Evolutionary conservation across 1,140 invertebrate species (phyloP).

Genomic region (Drosophila sp.): DNA sequence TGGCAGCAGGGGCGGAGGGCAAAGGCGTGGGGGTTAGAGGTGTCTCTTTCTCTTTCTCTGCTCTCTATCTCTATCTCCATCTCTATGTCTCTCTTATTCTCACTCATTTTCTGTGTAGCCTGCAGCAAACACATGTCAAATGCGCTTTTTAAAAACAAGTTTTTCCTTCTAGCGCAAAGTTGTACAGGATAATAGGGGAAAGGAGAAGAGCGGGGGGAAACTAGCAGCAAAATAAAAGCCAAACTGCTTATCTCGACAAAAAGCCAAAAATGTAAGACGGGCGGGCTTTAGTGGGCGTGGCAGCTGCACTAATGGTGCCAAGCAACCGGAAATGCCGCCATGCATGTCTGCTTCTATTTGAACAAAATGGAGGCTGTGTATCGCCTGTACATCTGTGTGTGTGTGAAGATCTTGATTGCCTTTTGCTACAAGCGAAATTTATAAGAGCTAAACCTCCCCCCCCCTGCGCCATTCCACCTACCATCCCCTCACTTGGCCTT

Average conservation of each 20-base stretch:
- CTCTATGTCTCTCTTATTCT: no score
- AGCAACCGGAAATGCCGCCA: conserved; percentile 81
- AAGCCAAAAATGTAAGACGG: conserved; percentile 61
- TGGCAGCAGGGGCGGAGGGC: not conserved
- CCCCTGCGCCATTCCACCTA: not conserved
- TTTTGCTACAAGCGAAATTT: conserved; percentile 69
- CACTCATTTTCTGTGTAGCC: conserved; percentile 5
- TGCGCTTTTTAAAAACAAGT: conserved; percentile 70
- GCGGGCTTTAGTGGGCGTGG: conserved; percentile 53
- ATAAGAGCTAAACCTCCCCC: conserved; percentile 32
- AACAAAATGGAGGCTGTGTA: conserved; percentile 71
- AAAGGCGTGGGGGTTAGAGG: not conserved
- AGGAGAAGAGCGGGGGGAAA: conserved; percentile 4
- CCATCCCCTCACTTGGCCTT: conserved; percentile 15
- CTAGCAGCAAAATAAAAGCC: conserved; percentile 24
- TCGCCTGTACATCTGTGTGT: conserved; percentile 41
- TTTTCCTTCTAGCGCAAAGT: conserved; percentile 74
- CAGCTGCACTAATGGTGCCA: conserved; percentile 80
- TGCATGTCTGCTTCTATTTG: conserved; percentile 78
- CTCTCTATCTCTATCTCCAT: not conserved
- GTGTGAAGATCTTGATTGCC: conserved; percentile 73
- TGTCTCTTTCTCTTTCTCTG: not conserved
- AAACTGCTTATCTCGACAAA: conserved; percentile 82
- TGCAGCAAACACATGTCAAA: conserved; percentile 81
- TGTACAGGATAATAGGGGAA: conserved; percentile 1